A percentile compares a stretch with the other conserved stretches of the same genome.
Evolutionary conservation across 2,797 vertebrate genomes (phyloP).

Genomic region (Phyllotis vaccarum): DNA sequence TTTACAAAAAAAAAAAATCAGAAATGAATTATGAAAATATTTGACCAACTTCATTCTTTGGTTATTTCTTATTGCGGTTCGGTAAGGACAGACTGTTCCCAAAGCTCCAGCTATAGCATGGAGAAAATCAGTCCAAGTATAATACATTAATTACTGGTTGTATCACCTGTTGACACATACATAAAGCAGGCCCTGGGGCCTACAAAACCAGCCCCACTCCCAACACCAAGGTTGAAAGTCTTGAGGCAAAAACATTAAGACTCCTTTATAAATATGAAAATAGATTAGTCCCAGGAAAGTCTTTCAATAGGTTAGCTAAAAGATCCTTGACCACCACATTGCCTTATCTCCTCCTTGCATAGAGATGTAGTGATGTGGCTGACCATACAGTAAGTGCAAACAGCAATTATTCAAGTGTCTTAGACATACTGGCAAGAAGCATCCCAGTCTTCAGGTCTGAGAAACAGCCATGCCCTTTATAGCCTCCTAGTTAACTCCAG

Average conservation of each 20-base stretch:
- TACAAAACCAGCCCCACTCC: conserved; percentile 84
- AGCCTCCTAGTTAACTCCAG: conserved; percentile 47
- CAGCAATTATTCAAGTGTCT: conserved; percentile 92
- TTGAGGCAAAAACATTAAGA: conserved; percentile 94
- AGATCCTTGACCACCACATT: conserved; percentile 69
- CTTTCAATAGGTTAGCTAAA: conserved; percentile 90
- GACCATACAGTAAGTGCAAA: conserved; percentile 90
- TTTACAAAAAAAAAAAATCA: conserved; percentile 89
- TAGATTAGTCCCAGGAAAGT: conserved; percentile 90
- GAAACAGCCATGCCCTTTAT: conserved; percentile 42
- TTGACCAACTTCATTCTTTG: conserved; percentile 92
- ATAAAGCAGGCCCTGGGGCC: conserved; percentile 74
- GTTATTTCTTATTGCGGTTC: conserved; percentile 90
- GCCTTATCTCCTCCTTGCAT: conserved; percentile 90
- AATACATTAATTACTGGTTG: conserved; percentile 70
- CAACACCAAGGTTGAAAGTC: conserved; percentile 88
- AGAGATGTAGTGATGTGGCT: conserved; percentile 95
- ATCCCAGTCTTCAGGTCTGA: conserved; percentile 72
- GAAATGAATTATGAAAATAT: conserved; percentile 89
- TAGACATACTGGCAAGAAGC: conserved; percentile 89
- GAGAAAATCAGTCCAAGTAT: conserved; percentile 67
- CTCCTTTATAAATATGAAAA: conserved; percentile 96
- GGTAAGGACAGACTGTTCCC: conserved; percentile 86
- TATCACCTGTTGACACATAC: conserved; percentile 66
- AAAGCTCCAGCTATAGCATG: conserved; percentile 81